Evolutionary conservation across 2,113 vertebrate genomes (phyloP).

Genomic region (Tyto alba): DNA sequence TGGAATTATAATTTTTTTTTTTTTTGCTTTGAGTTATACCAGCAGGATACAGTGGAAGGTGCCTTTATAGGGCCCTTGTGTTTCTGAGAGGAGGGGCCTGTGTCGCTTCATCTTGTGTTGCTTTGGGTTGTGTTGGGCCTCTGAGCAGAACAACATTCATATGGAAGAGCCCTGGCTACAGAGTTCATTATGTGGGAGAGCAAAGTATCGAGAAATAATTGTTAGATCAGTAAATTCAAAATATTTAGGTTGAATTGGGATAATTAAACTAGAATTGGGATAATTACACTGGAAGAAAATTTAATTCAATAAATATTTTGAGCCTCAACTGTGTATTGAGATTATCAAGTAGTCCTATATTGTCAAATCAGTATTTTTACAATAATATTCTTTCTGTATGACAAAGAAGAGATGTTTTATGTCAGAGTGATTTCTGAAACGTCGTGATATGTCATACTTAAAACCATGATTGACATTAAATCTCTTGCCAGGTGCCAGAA

Average conservation of each 20-base stretch:
- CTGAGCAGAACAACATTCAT: rapidly evolving
- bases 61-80: not conserved
- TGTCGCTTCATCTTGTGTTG: not conserved
- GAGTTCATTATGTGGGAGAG: not conserved
- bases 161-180: not conserved
- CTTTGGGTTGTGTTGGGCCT: not conserved
- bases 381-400: not conserved
- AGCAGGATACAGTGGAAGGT: not conserved
- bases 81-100: not conserved
- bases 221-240: not conserved
- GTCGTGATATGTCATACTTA: not conserved
- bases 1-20: not conserved
- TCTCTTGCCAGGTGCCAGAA: not conserved
- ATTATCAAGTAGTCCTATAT: not conserved
- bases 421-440: not conserved
- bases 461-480: not conserved
- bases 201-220: not conserved
- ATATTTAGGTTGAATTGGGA: not conserved
- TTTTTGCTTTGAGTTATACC: not conserved
- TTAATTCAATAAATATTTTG: not conserved
- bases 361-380: not conserved
- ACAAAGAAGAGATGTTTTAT: not conserved
- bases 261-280: not conserved
- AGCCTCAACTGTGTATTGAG: not conserved
- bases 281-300: not conserved